phyloP scores from a whole-genome alignment of 2,113 vertebrate species.

The Nothoprocta pentlandii region DNA sequence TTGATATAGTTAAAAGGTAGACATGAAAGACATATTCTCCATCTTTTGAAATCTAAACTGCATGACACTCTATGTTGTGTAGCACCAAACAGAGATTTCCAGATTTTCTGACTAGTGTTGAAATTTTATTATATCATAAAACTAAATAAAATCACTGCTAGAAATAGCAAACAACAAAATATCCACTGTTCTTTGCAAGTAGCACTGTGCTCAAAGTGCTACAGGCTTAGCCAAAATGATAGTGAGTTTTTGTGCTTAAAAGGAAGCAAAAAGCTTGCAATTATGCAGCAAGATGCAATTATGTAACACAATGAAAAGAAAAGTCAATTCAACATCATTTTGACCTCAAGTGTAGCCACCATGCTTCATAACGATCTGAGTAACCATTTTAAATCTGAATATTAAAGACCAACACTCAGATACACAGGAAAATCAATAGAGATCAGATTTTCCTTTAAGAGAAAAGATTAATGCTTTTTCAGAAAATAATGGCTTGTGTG shows the following conservation, averaged over 20 bases:
- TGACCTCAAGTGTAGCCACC: neutral
- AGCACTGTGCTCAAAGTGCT: neutral
- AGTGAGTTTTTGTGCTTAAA: neutral
- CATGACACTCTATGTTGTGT: neutral
- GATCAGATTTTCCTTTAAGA: neutral
- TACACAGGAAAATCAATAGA: neutral
- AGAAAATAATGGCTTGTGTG: neutral
- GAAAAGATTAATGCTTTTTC: neutral
- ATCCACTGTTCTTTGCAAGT: neutral
- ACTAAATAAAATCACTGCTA: accelerated
- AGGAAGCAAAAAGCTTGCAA: neutral
- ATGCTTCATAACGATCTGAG: neutral
- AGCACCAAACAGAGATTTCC: neutral
- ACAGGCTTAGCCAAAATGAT: neutral
- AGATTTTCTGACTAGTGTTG: neutral
- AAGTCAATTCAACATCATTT: neutral
- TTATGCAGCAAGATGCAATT: neutral
- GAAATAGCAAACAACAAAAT: neutral
- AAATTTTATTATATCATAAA: neutral
- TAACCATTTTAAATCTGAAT: neutral
- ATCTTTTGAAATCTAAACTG: neutral
- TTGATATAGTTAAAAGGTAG: neutral
- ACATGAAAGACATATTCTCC: neutral
- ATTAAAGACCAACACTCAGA: neutral
- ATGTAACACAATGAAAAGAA: neutral